These are phyloP conservation scores for Tachysurus vachellii DNA, from an alignment of 2,113 vertebrate genomes.

Conservation along the genomic window DNA sequence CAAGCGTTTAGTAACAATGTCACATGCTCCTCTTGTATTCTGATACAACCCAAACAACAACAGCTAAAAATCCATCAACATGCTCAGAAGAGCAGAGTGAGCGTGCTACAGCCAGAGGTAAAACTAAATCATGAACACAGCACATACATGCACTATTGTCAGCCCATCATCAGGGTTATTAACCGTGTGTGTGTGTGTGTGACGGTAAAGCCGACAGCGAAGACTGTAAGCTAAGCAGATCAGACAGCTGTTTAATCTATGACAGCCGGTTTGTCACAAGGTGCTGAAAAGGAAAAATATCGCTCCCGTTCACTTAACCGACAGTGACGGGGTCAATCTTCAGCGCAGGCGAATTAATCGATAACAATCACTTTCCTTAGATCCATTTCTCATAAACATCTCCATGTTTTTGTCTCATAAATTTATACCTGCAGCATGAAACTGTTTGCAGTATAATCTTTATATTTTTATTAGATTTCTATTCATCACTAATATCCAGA, in stretches of 20 bases:
- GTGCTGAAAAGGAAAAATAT: conserved; percentile 34
- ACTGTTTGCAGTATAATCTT: neutral
- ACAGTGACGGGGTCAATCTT: conserved; percentile 10
- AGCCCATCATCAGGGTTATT: conserved; percentile 23
- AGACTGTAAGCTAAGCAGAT: conserved; percentile 20
- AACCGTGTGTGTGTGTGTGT: neutral
- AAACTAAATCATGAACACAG: neutral
- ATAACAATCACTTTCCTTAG: neutral
- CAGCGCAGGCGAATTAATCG: conserved; percentile 10
- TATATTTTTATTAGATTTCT: neutral
- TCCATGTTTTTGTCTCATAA: neutral
- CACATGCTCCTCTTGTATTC: neutral
- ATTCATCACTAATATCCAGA: too few relatives aligned
- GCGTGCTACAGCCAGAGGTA: neutral
- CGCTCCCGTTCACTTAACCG: conserved; percentile 8
- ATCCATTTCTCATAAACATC: conserved; percentile 3
- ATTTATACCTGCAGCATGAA: neutral
- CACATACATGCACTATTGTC: conserved; percentile 4
- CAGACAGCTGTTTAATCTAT: conserved; percentile 34
- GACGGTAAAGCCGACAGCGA: neutral
- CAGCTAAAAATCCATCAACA: conserved; percentile 3
- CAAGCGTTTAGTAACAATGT: conserved; percentile 13
- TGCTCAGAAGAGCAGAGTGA: neutral
- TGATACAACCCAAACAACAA: neutral
- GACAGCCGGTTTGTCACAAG: conserved; percentile 35